phyloP scores from a whole-genome alignment of 2,888 invertebrate genomes.

The Argyresthia goedartella region DNA sequence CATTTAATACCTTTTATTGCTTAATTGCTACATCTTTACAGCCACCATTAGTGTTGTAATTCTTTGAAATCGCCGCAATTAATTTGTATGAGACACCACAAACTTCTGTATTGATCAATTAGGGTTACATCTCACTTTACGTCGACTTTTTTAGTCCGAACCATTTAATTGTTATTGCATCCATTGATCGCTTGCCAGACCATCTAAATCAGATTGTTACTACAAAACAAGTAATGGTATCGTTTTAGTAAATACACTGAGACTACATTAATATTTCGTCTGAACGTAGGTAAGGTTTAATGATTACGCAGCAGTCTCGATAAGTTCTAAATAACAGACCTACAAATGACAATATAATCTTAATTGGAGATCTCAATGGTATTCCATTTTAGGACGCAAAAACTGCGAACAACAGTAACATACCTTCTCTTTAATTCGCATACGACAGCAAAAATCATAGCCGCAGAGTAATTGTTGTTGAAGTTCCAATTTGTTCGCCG shows the following conservation, averaged over 20 bases:
- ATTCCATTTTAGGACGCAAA: constrained; percentile 7
- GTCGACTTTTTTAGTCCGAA: background rate
- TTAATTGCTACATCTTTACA: constrained; percentile 45
- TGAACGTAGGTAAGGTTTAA: no score
- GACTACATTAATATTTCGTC: no score
- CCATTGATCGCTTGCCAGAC: constrained; percentile 17
- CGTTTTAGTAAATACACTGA: no score
- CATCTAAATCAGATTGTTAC: background rate
- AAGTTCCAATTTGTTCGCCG: constrained; percentile 10
- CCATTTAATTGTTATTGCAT: background rate
- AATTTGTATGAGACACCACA: constrained; percentile 64
- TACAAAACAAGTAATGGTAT: no score
- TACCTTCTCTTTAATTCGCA: no score
- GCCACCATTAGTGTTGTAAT: constrained; percentile 47
- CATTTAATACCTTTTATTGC: constrained; percentile 26
- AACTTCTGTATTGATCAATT: constrained; percentile 46
- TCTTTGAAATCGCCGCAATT: constrained; percentile 54
- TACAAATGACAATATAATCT: no score
- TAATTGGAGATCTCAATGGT: constrained; percentile 1
- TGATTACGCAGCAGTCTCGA: no score
- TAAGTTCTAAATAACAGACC: no score
- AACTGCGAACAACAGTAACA: no score
- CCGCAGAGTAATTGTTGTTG: no score
- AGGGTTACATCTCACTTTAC: background rate
- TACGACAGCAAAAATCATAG: no score